A percentile compares a stretch with the other conserved stretches of the same genome.
Evolutionary conservation across 2,797 vertebrate species (phyloP).

Genomic region (Ptychobarbus kaznakovi): DNA sequence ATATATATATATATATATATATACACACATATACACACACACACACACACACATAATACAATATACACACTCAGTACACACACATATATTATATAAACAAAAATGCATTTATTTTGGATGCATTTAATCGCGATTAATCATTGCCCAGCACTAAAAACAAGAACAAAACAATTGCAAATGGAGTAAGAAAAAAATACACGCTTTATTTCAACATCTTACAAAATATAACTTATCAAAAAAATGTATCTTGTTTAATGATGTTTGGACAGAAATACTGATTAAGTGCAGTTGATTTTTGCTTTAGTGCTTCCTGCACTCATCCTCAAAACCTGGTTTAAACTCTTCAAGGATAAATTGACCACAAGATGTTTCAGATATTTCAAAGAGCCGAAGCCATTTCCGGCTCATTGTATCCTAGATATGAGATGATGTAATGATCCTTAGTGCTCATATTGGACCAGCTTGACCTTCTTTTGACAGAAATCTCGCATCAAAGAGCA

Average conservation of each 20-base stretch:
- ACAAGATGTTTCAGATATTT: background rate
- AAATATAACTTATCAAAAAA: background rate
- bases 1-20: no score
- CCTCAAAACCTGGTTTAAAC: background rate
- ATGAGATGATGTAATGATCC: constrained; percentile 6
- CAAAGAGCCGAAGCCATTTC: background rate
- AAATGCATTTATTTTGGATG: no score
- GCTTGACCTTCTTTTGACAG: constrained; percentile 29
- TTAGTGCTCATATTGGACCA: background rate
- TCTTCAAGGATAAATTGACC: background rate
- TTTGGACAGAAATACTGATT: background rate
- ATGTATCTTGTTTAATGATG: background rate
- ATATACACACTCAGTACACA: no score
- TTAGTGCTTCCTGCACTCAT: background rate
- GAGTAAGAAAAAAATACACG: background rate
- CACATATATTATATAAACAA: no score
- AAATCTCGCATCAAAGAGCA: constrained; percentile 19
- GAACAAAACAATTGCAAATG: background rate
- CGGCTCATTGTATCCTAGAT: background rate
- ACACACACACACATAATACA: no score
- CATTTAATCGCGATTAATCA: background rate
- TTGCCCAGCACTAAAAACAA: background rate
- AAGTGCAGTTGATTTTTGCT: background rate
- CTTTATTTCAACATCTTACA: background rate
- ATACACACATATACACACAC: no score